Evolutionary conservation across 2,797 vertebrate species (phyloP), one percentile per base, ranked within the genome.

Genomic region (Vespertilio murinus): DNA sequence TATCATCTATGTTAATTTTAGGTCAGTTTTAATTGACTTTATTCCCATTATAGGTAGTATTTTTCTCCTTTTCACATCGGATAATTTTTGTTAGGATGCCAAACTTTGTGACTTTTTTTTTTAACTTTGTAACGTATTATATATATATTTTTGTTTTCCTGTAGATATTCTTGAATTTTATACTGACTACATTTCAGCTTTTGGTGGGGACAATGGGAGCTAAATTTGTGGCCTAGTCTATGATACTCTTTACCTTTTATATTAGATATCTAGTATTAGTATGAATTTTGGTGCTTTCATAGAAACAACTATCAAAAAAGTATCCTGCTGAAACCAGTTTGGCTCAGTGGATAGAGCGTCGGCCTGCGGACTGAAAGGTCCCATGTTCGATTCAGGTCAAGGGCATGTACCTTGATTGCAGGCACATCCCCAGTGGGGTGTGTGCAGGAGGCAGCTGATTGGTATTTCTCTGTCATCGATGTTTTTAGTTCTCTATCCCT

Each of bases 221-320:
- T 89, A 75, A 38, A 52, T 82, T 56, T 61, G n/a, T 91, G 28
- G 9, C 16, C 35, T 75, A 56, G 7, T 52, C 18, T 54, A 40
- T 59, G 28, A 20, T n/a, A 45, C 10, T 7, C 5, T 85, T 88
- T 81, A 33, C 11, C 3, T 88, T 85, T 88, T n/a, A 17, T 61
- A 45, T 16, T 67, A 30, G 33, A 59, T 52, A 88, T 18, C 2
- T 42, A 49, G 94, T 33, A 73, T 45, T 54, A 47, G 23, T 61
- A 28, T 90, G 54, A 65, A 38, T 74, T 92, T 95, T 92, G 28
- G 23, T 86, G 45, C 82, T 67, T 64, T 86, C 38, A 69, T 73
- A 83, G 23, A 95, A 95, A 81, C 0, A 69, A 23, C 7, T 35
- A 33, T 30, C 74, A 64, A 59, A 4, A 70, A 83, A 90, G 9